Base-by-base conservation (phyloP, 2,797 vertebrate species). In the Ptychobarbus kaznakovi region DNA sequence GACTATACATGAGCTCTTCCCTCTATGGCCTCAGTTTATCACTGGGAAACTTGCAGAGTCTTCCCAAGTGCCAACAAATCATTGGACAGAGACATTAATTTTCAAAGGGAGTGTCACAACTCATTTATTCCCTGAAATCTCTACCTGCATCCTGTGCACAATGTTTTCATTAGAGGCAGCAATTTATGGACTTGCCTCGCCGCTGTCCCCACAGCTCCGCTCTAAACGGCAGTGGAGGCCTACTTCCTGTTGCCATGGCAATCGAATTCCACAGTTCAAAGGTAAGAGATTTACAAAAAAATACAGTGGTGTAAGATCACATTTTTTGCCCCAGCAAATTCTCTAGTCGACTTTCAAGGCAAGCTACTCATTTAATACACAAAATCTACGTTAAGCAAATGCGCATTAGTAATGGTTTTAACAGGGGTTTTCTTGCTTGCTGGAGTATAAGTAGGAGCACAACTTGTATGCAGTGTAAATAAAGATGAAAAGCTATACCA, bases 241-340 rank as follows among this genome's bases (percentile, higher is more conserved):
- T 91, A 93, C 92, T 95, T 96, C 95, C 94, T 94, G 94, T 96
- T 95, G 93, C 93, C 92, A 92, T 94, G 92, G 95, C 94, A 94
- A 96, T 94, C 91, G 88, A 91, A 93, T 94, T 93, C 93, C 94
- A 91, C 93, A 90, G 94, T 95, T 96, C 95, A 94, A 95, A 95
- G 94, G 95, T 94, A 95, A 95, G 94, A 90, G 92, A 93, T 94
- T 95, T 77, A 13, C 92, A 93, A 91, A 93, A 93, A 93, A 92
- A 94, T 94, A 91, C 91, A 90, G 92, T 91, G 92, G 90, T 35
- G 25, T 51, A 92, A 92, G 65, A 91, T 88, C 85, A 7, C 74
- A 85, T 91, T 91, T 68, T 89, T 92, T 92, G 89, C 65, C 92
- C 91, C 75, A 87, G 51, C 38, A 65, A 89, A 91, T 73, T 73